Evolutionary conservation across 2,113 vertebrate genomes (phyloP).

Genomic region (Oryzias woworae): DNA sequence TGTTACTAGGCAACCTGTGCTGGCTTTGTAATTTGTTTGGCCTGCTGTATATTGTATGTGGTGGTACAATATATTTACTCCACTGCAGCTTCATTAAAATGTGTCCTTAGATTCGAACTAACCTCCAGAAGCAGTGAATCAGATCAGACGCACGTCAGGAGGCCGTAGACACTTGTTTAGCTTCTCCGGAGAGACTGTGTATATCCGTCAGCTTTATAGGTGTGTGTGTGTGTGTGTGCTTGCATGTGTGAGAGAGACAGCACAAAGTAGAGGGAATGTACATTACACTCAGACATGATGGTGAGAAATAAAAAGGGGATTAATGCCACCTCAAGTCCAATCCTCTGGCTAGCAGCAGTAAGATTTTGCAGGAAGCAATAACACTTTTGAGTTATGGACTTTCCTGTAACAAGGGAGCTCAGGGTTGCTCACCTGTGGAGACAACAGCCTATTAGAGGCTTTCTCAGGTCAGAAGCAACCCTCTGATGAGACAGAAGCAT

Average conservation of each 20-base stretch:
- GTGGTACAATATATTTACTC: slow-evolving; percentile 32
- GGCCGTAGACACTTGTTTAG: slow-evolving; percentile 8
- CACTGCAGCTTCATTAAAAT: slow-evolving; percentile 18
- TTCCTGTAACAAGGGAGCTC: slow-evolving; percentile 42
- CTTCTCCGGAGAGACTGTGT: not conserved
- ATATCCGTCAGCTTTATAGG: slow-evolving; percentile 6
- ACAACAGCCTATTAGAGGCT: slow-evolving; percentile 37
- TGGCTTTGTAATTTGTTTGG: slow-evolving; percentile 58
- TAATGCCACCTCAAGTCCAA: slow-evolving; percentile 24
- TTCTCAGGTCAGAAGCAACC: slow-evolving; percentile 39
- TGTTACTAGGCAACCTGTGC: slow-evolving; percentile 78
- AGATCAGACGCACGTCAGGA: not conserved
- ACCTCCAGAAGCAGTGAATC: not conserved
- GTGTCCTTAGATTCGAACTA: not conserved
- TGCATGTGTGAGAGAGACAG: not conserved
- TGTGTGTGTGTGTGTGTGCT: slow-evolving; percentile 8
- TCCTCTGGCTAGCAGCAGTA: slow-evolving; percentile 17
- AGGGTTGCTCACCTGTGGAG: slow-evolving; percentile 49
- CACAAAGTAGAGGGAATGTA: slow-evolving; percentile 9
- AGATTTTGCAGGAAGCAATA: slow-evolving; percentile 42
- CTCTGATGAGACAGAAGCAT: slow-evolving; percentile 54
- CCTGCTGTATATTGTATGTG: slow-evolving; percentile 34
- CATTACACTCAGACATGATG: slow-evolving; percentile 7
- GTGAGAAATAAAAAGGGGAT: slow-evolving; percentile 28
- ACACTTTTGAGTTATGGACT: slow-evolving; percentile 52